Percentiles rank a stretch among this genome's conserved stretches.
Conservation (phyloP, 2,797 vertebrate species). For the Pipistrellus nathusii region DNA sequence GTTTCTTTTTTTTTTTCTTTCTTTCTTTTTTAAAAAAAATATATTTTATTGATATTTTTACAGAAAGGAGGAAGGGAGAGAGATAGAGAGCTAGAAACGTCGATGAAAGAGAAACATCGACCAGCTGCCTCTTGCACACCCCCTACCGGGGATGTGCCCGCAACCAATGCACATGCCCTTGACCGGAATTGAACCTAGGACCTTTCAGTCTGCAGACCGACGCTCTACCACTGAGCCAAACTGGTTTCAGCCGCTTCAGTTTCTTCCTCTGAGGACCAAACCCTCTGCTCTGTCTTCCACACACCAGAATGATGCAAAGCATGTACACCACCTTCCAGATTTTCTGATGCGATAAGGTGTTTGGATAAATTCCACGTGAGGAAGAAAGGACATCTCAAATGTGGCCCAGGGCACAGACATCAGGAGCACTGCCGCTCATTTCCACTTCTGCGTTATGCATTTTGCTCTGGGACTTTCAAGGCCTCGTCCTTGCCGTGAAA, state of each 20-base stretch:
- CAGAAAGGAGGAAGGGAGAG: too few species aligned
- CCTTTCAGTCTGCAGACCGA: too few species aligned
- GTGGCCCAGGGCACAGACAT: not conserved
- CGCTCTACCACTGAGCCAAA: too few species aligned
- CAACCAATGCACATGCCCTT: too few species aligned
- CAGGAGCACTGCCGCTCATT: not conserved
- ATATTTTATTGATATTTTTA: too few species aligned
- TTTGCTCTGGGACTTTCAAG: not conserved
- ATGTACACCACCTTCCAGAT: not conserved
- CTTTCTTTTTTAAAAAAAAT: too few species aligned
- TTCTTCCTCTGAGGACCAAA: not conserved
- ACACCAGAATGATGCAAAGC: not conserved
- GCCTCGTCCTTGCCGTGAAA: not conserved
- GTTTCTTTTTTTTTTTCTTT: too few species aligned
- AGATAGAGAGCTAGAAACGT: too few species aligned
- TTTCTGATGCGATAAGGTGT: not conserved
- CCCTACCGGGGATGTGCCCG: too few species aligned
- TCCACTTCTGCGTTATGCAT: not conserved
- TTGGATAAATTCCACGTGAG: not conserved
- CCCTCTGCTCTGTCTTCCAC: not conserved
- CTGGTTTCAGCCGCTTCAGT: not conserved
- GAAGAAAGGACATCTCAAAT: constrained; percentile 19
- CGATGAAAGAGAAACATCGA: too few species aligned
- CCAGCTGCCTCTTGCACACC: too few species aligned
- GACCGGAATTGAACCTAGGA: too few species aligned